Evolutionary conservation across 2,113 vertebrate species (phyloP).

Genomic region (Microcebus murinus): DNA sequence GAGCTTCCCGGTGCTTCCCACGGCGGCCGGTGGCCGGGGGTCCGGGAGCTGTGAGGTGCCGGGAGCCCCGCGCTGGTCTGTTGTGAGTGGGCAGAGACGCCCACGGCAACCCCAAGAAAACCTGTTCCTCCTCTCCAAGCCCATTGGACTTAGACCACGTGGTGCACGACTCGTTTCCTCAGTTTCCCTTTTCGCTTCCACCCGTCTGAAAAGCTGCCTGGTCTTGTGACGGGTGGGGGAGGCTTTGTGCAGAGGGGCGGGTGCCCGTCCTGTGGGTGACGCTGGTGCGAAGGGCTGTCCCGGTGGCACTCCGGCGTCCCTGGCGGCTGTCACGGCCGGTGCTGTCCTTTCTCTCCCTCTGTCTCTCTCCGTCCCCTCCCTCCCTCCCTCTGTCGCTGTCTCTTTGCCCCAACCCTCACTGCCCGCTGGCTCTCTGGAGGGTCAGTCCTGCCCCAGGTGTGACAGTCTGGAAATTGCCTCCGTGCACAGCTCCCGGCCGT

Average conservation of each 20-base stretch:
- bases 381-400: neutral
- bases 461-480: neutral
- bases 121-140: neutral
- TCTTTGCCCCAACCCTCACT: neutral
- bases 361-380: neutral
- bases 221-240: neutral
- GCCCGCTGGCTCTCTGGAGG: neutral
- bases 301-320: neutral
- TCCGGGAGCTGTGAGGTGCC: neutral
- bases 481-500: fast-evolving
- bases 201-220: neutral
- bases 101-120: neutral
- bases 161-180: fast-evolving
- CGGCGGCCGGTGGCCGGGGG: too few relatives aligned
- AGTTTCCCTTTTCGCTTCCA: neutral
- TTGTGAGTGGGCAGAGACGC: neutral
- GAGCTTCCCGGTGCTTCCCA: fast-evolving
- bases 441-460: neutral
- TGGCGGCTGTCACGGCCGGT: fast-evolving
- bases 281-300: neutral
- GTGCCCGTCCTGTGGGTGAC: neutral
- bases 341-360: fast-evolving
- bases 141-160: fast-evolving
- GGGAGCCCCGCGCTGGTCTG: neutral
- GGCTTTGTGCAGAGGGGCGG: neutral